Conservation (phyloP, 1,140 invertebrate genomes). For the Conopomorpha cramerella region DNA sequence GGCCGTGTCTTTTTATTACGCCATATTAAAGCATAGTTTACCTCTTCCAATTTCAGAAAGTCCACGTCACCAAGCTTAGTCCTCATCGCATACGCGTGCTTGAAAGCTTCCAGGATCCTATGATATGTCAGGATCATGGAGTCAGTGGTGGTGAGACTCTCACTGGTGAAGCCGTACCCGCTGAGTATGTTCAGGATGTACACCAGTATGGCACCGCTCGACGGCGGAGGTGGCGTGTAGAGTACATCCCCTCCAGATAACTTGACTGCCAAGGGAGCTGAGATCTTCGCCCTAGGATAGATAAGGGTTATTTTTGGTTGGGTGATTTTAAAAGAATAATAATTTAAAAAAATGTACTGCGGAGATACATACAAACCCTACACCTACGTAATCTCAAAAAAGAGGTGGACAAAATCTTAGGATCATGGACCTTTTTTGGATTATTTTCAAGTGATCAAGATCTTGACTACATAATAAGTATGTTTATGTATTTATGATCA, state of each 20-base stretch:
- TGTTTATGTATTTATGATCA: no score
- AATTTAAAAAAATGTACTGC: no score
- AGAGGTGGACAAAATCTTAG: no score
- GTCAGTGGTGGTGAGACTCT: slow-evolving; percentile 59
- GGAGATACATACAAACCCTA: no score
- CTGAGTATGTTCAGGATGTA: slow-evolving; percentile 86
- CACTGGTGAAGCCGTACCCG: slow-evolving; percentile 67
- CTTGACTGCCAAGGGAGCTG: slow-evolving; percentile 64
- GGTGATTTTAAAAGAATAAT: no score
- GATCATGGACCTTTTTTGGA: no score
- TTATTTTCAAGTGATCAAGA: no score
- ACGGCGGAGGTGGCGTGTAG: slow-evolving; percentile 76
- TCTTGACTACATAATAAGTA: no score
- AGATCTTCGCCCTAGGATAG: slow-evolving; percentile 67
- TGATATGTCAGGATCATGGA: slow-evolving; percentile 76
- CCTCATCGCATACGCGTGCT: slow-evolving; percentile 87
- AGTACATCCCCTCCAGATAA: slow-evolving; percentile 67
- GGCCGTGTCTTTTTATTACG: no score
- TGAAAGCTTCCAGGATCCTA: slow-evolving; percentile 87
- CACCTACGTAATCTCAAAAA: no score
- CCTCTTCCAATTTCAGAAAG: slow-evolving; percentile 68
- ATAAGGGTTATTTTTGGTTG: no score
- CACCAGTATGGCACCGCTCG: slow-evolving; percentile 77
- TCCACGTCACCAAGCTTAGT: slow-evolving; percentile 83
- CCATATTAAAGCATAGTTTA: no score